Evolutionary conservation across 2,888 invertebrate species (phyloP), one percentile per base, ranked within the genome.

Genomic region (Hyposoter didymator): DNA sequence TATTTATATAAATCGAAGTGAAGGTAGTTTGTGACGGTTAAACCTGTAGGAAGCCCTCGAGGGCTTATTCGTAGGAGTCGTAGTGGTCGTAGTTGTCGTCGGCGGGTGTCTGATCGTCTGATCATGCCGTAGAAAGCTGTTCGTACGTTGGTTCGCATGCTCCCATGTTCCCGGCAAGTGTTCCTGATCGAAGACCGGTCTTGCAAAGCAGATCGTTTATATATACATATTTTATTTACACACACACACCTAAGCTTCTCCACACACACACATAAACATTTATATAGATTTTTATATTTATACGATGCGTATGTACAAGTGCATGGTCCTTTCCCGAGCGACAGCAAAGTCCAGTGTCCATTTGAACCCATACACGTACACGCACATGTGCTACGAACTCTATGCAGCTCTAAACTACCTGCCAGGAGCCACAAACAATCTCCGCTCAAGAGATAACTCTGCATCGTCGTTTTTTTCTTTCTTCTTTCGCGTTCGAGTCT

Each of bases 141-240:
- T 85, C 35, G 84, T 78, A 79, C 64, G 80, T 76, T 80, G 55
- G 85, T 75, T 79, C 84, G 84, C 82, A 85, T 85, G 85, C 80
- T 76, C 76, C 73, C 82, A 80, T 72, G 84, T 55, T 84, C 45
- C 75, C 79, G 82, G 85, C 85, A 85, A 85, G 85, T 85, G 85
- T 85, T 85, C 85, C 85, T 83, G 85, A 85, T 85, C 85, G 72
- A 67, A 78, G 82, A 85, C 85, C 85, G 85, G 85, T 85, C 85
- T 85, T 85, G 85, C 85, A 85, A 85, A 85, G 85, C 82, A 85
- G 85, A 83, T 85, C 82, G 80, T 76, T 66, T 64, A 79, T 72
- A 72, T 78, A 78, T 59, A 78, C 39, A 59, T 22, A 78, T 43
- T 69, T 78, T 62, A 70, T 78, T 45, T n/a, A 76, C 75, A 64